phyloP scores from a whole-genome alignment of 2,797 vertebrate genomes.

The Sciurus carolinensis region DNA sequence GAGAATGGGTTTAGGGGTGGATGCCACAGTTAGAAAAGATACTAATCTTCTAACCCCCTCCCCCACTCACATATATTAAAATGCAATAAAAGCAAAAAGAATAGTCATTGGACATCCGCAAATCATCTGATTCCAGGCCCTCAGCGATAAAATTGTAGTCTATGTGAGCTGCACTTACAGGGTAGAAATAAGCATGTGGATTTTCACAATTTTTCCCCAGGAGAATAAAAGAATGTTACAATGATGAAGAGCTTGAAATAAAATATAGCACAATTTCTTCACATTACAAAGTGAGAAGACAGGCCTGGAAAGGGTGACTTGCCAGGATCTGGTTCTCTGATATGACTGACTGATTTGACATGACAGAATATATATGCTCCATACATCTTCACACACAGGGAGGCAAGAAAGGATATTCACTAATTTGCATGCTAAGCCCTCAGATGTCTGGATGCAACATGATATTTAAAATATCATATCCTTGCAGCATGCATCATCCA shows the following conservation, averaged over 20 bases:
- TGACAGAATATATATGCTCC: neutral
- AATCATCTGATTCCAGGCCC: neutral
- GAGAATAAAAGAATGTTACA: neutral
- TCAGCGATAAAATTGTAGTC: constrained; percentile 20
- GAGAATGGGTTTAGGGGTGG: neutral
- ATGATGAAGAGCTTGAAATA: constrained; percentile 6
- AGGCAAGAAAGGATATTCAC: neutral
- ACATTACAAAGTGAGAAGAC: neutral
- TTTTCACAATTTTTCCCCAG: neutral
- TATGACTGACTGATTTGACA: neutral
- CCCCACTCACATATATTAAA: constrained; percentile 5
- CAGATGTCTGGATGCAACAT: constrained; percentile 36
- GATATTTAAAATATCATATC: constrained; percentile 69
- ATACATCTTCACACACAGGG: neutral
- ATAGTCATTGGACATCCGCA: neutral
- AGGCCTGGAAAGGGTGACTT: neutral
- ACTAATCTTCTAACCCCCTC: neutral
- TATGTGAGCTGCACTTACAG: constrained; percentile 1
- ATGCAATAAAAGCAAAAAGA: neutral
- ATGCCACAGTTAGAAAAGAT: neutral
- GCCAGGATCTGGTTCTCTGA: neutral
- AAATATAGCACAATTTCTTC: neutral
- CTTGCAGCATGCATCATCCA: constrained; percentile 56
- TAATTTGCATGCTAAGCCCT: constrained; percentile 66
- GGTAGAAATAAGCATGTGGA: neutral